Evolutionary conservation across 2,797 vertebrate genomes (phyloP).

Genomic region (Coranthus polyacanthus): DNA sequence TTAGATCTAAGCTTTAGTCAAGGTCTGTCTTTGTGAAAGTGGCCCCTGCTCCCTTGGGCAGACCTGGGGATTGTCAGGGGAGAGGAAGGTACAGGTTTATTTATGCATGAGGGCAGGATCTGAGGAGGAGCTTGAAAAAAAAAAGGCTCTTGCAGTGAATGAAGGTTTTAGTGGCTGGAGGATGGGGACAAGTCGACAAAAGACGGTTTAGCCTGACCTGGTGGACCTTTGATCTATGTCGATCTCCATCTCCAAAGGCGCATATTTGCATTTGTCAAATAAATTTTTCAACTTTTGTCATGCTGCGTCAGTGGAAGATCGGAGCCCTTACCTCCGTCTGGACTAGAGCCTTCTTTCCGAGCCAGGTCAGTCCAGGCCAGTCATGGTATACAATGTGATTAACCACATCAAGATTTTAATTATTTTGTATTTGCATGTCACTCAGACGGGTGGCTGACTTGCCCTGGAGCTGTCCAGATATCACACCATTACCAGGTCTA

Average conservation of each 20-base stretch:
- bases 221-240: constrained; percentile 53
- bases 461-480: constrained; percentile 67
- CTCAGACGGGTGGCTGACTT: constrained; percentile 70
- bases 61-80: constrained; percentile 38
- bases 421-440: constrained; percentile 76
- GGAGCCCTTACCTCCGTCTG: constrained; percentile 33
- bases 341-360: constrained; percentile 22
- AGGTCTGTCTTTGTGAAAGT: no score
- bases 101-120: constrained; percentile 44
- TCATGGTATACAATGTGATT: constrained; percentile 64
- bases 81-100: constrained; percentile 59
- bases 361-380: constrained; percentile 27
- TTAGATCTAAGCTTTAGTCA: no score
- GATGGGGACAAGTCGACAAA: constrained; percentile 56
- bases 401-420: constrained; percentile 43
- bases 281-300: constrained; percentile 70
- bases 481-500: constrained; percentile 55
- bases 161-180: constrained; percentile 43
- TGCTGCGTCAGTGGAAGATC: constrained; percentile 56
- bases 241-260: constrained; percentile 71
- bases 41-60: constrained; percentile 62
- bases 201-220: constrained; percentile 47
- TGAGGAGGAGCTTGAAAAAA: constrained; percentile 16
- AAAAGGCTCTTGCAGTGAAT: constrained; percentile 30
- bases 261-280: constrained; percentile 82